Base-by-base conservation (phyloP, 2,797 vertebrate genomes). In the Iguana delicatissima region DNA sequence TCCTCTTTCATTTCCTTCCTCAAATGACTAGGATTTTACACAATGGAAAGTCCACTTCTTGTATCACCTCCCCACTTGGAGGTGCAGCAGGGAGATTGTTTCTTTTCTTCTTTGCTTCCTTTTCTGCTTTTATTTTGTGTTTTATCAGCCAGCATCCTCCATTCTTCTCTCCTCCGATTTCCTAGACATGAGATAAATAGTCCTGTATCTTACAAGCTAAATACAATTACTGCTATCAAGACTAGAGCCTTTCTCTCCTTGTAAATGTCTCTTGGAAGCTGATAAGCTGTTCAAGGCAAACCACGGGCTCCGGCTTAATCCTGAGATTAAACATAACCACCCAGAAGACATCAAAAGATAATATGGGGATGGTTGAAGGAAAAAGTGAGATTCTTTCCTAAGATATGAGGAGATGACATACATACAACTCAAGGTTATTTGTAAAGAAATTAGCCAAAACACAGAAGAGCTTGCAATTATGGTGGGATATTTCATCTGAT, bases 161-260 rank as follows among this genome's bases (percentile, higher is more conserved):
- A 87, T 91, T 84, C 92, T 95, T 96, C 82, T 93, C 84, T 72
- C 86, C 92, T 93, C 80, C 92, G 96, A 97, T 97, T 98, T 97
- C 93, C 93, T 69, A 95, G 94, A 89, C 64, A 0, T 84, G 91
- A 97, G 97, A 98, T 97, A 98, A 98, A 98, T 97, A 97, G 95
- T 94, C 92, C 94, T 92, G 91, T 96, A 95, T 97, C 97, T 97
- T 97, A 93, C 94, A 97, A 97, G 97, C 97, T 97, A 97, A 97
- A 98, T 97, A 97, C 96, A 98, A 98, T 98, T 98, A 98, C 96
- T 96, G 93, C 96, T 97, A 98, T 98, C 97, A 97, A 96, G 97
- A 96, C 97, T 96, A 95, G 93, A 95, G 97, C 96, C 97, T 97
- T 96, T 96, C 95, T 96, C 94, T 96, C 89, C 96, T 95, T 96